Base-by-base conservation (phyloP, 92 coral and sea anemone species). In the Parazoanthus swiftii region DNA sequence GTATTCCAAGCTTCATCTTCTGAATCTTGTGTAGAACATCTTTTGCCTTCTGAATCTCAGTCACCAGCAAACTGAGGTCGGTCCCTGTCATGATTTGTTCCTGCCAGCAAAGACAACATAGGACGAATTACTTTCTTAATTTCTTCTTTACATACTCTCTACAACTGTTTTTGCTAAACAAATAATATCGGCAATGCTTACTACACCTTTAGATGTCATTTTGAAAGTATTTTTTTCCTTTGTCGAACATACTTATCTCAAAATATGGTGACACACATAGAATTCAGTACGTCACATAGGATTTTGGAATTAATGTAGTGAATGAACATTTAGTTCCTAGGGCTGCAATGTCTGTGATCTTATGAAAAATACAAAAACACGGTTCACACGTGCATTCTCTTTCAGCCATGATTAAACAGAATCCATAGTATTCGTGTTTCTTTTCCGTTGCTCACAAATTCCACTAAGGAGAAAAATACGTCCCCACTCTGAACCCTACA, bases 71-170 rank as follows among this genome's bases (percentile, higher is more conserved):
- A 88, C 92, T 91, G 20, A 97, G 91, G 81, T 97, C 99, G 38
- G 99, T 95, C 21, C 99, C 95, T 26, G 96, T 90, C 93, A 95
- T 92, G 65, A 97, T 97, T 94, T 94, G 95, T 20, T 95, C 99
- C 99, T 97, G 85, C 0, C 44, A 76, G 51, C 39, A 46, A 80
- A 80, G 0, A 51, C 80, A 51, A 2, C 14, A 18, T 10, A 9
- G 20, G 15, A 16, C 14, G 26, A 59, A 1, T 26, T 21, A 20
- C 70, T 63, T 20, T 3, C 3, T 11, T 54, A 59, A 4, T 26
- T 21, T 0, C 70, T 63, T 20, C 18, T 2, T 1, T 54, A 54
- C 20, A 54, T 54, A 54, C 16, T 54, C 2, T 13, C 11, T 54
- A 54, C 59, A 54, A 51, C 58, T 10, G 58, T 51, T 51, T 63